Evolutionary conservation across 2,888 invertebrate genomes (phyloP).

Genomic region (Apotomis betuletana): DNA sequence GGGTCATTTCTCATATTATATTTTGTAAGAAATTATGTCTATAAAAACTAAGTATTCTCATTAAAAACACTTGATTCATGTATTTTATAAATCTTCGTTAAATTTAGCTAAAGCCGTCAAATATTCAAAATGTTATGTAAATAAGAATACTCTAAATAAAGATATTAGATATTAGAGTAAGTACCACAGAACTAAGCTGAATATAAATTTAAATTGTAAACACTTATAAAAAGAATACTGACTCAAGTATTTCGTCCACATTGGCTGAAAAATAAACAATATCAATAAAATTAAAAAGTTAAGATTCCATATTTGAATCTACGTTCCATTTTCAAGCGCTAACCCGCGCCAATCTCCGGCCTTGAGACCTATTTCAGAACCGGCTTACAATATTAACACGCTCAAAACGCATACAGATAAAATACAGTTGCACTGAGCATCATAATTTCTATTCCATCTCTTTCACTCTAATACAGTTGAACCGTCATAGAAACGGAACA

Average conservation of each 20-base stretch:
- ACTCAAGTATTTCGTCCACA: no score
- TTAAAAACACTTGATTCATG: no score
- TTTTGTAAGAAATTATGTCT: neutral
- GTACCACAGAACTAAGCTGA: no score
- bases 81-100: no score
- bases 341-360: constrained; percentile 41
- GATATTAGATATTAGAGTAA: no score
- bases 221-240: no score
- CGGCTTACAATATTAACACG: constrained; percentile 39
- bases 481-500: neutral
- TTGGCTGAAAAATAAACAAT: no score
- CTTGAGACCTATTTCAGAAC: constrained; percentile 43
- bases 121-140: neutral
- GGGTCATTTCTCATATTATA: neutral
- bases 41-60: no score
- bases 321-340: constrained; percentile 35
- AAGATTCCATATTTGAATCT: constrained; percentile 31
- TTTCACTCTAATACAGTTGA: neutral
- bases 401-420: constrained; percentile 41
- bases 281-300: neutral
- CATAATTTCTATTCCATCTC: neutral
- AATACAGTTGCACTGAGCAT: constrained; percentile 36
- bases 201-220: no score
- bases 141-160: no score
- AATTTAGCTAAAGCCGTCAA: neutral